Evolutionary conservation across 2,797 vertebrate species (phyloP).

Genomic region (Otolemur crassicaudatus): DNA sequence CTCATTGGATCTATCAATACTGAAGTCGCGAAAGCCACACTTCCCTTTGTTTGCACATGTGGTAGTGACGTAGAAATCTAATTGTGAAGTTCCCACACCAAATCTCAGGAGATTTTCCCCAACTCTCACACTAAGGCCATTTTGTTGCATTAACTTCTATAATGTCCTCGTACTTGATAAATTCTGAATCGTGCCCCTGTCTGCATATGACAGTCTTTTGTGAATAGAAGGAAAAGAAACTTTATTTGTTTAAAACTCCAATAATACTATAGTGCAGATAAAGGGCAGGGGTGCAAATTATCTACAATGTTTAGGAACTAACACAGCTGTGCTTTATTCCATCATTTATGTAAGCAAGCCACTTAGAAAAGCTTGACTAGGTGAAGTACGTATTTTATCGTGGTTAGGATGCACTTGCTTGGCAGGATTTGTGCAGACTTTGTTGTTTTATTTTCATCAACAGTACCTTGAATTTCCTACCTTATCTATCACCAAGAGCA

Average conservation of each 20-base stretch:
- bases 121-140: slow-evolving; percentile 65
- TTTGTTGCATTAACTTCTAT: slow-evolving; percentile 79
- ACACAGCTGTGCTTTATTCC: slow-evolving; percentile 43
- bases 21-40: slow-evolving; percentile 10
- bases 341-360: slow-evolving; percentile 21
- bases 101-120: slow-evolving; percentile 61
- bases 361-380: slow-evolving; percentile 19
- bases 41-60: slow-evolving; percentile 38
- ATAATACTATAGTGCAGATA: slow-evolving; percentile 19
- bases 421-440: not conserved
- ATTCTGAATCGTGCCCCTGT: slow-evolving; percentile 71
- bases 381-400: slow-evolving; percentile 24
- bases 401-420: not conserved
- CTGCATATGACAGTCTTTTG: slow-evolving; percentile 57
- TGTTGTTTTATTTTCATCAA: slow-evolving; percentile 68
- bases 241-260: slow-evolving; percentile 40
- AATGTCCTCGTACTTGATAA: slow-evolving; percentile 68
- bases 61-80: slow-evolving; percentile 60
- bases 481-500: slow-evolving; percentile 70
- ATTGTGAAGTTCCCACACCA: slow-evolving; percentile 69
- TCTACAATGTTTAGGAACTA: slow-evolving; percentile 54
- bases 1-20: not conserved
- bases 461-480: slow-evolving; percentile 53
- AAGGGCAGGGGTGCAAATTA: slow-evolving; percentile 52
- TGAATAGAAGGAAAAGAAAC: slow-evolving; percentile 63